phyloP scores from a whole-genome alignment of 2,888 invertebrate species.

The Bruchidius siliquastri region DNA sequence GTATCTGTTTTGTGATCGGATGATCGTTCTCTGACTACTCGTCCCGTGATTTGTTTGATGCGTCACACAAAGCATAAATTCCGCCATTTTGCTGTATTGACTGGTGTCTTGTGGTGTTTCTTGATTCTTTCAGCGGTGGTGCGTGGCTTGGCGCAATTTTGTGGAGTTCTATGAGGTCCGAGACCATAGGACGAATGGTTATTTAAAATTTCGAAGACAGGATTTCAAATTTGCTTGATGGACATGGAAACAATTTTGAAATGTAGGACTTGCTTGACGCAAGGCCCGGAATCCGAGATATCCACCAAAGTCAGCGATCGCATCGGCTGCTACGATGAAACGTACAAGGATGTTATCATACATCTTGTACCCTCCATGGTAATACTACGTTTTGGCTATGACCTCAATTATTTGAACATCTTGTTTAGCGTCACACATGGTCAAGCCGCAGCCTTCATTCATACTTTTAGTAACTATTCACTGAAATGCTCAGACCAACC shows the following conservation, averaged over 20 bases:
- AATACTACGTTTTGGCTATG: not conserved
- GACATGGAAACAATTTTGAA: not conserved
- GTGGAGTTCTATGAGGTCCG: not conserved
- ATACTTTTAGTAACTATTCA: too few relatives aligned
- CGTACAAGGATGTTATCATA: conserved; percentile 14
- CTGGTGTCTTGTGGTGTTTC: conserved; percentile 1
- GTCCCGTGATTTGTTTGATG: not conserved
- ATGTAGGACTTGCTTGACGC: conserved; percentile 5
- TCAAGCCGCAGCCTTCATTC: too few relatives aligned
- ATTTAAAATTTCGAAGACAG: conserved; percentile 1
- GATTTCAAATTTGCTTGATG: not conserved
- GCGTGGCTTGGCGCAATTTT: not conserved
- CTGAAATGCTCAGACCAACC: too few relatives aligned
- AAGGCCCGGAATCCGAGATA: not conserved
- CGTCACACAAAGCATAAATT: not conserved
- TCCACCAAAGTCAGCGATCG: conserved; percentile 4
- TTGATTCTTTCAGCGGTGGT: conserved; percentile 1
- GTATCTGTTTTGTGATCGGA: not conserved
- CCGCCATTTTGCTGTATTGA: not conserved
- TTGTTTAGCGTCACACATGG: too few relatives aligned
- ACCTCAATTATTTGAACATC: too few relatives aligned
- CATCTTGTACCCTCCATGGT: conserved; percentile 18
- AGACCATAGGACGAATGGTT: not conserved
- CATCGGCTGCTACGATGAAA: conserved; percentile 10
- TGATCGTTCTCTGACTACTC: not conserved